Conservation (phyloP, 92 coral and sea anemone genomes). For the Porites cylindrica region DNA sequence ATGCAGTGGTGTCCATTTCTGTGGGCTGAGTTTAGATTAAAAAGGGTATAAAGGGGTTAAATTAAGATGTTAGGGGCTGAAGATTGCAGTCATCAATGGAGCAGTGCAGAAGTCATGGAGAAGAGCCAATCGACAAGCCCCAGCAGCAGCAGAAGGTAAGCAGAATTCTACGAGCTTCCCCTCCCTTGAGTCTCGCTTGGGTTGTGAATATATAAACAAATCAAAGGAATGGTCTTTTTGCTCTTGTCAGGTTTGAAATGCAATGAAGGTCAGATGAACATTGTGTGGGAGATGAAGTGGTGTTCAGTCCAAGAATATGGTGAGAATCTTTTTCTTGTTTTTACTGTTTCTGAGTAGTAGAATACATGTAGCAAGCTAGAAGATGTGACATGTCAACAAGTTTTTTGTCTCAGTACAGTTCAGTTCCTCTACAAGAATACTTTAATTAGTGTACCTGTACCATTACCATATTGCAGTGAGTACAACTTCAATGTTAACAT, state of each 20-base stretch:
- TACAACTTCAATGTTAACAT: neutral
- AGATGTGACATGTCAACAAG: no score
- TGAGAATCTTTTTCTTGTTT: no score
- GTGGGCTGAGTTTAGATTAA: constrained; percentile 18
- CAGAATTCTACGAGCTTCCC: neutral
- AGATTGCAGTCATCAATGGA: neutral
- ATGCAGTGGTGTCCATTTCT: constrained; percentile 41
- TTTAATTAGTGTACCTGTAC: no score
- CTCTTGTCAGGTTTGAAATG: neutral
- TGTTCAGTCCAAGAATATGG: no score
- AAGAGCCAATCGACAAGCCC: neutral
- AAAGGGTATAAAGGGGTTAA: neutral
- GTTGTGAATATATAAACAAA: neutral
- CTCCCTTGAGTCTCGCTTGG: neutral
- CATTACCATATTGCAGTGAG: neutral
- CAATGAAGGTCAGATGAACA: neutral
- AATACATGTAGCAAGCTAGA: no score
- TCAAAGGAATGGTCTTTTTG: neutral
- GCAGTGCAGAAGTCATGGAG: neutral
- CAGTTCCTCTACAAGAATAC: no score
- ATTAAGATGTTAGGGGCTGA: neutral
- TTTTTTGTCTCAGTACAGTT: no score
- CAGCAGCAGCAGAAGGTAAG: neutral
- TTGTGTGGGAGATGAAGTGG: no score
- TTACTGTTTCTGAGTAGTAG: no score